phyloP scores from a whole-genome alignment of 2,888 invertebrate species.

The Operophtera brumata region DNA sequence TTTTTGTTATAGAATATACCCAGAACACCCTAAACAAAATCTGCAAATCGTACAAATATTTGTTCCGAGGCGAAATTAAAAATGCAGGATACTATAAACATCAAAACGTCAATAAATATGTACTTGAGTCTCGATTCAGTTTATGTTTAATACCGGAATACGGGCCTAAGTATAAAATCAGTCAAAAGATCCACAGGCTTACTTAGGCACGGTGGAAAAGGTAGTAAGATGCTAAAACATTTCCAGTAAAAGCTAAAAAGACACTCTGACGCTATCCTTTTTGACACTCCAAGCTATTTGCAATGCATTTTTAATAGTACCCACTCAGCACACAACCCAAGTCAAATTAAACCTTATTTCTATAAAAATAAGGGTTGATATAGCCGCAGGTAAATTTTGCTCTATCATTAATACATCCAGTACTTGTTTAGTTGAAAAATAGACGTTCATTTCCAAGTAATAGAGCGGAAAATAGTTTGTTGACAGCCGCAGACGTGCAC shows the following conservation, averaged over 20 bases:
- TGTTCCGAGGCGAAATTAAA: no score
- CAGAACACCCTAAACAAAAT: no score
- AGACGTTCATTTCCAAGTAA: conserved; percentile 15
- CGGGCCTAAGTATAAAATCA: no score
- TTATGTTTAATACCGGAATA: no score
- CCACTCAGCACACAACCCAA: not conserved
- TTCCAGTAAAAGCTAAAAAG: not conserved
- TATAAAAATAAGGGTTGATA: not conserved
- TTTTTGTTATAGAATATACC: no score
- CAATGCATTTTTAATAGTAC: conserved; percentile 35
- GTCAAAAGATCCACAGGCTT: no score
- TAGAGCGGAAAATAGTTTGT: conserved; percentile 30
- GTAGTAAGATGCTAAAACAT: no score
- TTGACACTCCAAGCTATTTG: conserved; percentile 27
- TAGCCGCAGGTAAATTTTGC: not conserved
- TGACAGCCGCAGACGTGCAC: conserved; percentile 30
- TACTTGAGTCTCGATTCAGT: no score
- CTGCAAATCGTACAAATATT: no score
- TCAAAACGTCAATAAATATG: no score
- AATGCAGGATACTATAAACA: no score
- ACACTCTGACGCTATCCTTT: conserved; percentile 20
- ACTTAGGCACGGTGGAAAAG: no score
- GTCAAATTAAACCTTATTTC: conserved; percentile 7
- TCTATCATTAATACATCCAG: conserved; percentile 11
- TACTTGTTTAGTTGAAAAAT: conserved; percentile 23